Evolutionary conservation across 1,140 invertebrate genomes (phyloP), one percentile per base, ranked within the genome.

Genomic region (Teleogryllus occipitalis): DNA sequence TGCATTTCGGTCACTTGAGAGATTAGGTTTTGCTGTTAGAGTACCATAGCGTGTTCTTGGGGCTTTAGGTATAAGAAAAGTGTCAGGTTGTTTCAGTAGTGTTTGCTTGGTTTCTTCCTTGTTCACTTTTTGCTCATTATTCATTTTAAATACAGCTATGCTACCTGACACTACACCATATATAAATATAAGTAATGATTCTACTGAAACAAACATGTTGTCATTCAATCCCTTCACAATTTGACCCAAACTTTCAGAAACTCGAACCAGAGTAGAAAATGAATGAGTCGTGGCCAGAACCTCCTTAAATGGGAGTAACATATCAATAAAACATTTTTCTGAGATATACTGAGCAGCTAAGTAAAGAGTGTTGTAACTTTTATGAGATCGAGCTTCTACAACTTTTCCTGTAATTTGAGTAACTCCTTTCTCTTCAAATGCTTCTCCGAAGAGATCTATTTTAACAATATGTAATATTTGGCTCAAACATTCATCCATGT

Each of bases 351-450:
- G 89, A 0, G 94, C 92, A 0, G 97, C 86, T 81, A 98, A 94
- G 82, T 93, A 89, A 76, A 97, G 91, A 0, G 95, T 96, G 21
- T 96, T 91, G 82, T 92, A 97, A 83, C 95, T 96, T 86, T 96
- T 98, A n/a, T 92, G 92, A 39, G 91, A 90, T 84, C 92, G 93
- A 0, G 94, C 94, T 88, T 96, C 94, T 0, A 92, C 90, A 8
- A 91, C 90, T 86, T 97, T 96, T 22, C 89, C 90, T 8, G 91
- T 91, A 49, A 98, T 93, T 82, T 95, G 94, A 1, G 90, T 89
- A 0, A 98, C 90, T 86, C 97, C 94, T 86, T 98, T 98, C 86
- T 98, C 97, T 86, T 98, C 97, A 0, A 93, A 91, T 2, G 93
- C 88, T 72, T 91, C 88, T 0, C 96, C 96, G 86, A 98, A 98